phyloP scores from a whole-genome alignment of 2,888 invertebrate species.

The Platerodrilus igneus region DNA sequence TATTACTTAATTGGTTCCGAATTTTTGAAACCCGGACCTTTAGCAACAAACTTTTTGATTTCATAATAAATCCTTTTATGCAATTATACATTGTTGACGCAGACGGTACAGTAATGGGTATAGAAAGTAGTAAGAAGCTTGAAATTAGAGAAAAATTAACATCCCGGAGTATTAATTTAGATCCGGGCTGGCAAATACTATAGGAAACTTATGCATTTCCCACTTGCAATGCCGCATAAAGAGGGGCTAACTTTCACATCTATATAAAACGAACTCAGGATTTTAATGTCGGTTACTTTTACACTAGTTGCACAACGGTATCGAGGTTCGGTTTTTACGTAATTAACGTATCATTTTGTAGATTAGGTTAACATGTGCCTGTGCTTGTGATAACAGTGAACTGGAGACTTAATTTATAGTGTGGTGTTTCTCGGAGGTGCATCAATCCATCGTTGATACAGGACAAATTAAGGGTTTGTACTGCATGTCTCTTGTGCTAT shows the following conservation, averaged over 20 bases:
- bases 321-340: conserved; percentile 13
- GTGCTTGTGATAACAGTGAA: conserved; percentile 16
- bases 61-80: too few species aligned
- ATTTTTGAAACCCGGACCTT: too few species aligned
- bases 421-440: conserved; percentile 14
- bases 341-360: conserved; percentile 18
- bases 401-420: conserved; percentile 13
- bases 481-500: too few species aligned
- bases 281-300: conserved; percentile 48
- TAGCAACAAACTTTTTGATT: too few species aligned
- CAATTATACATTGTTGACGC: too few species aligned
- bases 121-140: conserved; percentile 10
- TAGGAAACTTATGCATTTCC: conserved; percentile 30
- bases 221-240: conserved; percentile 36
- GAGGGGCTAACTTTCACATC: conserved; percentile 49
- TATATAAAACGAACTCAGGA: conserved; percentile 48
- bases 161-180: conserved; percentile 10
- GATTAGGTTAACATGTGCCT: conserved; percentile 21
- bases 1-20: too few species aligned
- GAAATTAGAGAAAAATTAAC: conserved; percentile 11
- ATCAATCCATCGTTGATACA: too few species aligned
- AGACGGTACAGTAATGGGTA: too few species aligned
- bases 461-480: too few species aligned
- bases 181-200: conserved; percentile 21
- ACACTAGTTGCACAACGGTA: conserved; percentile 31